phyloP scores from a whole-genome alignment of 2,797 vertebrate genomes.

The Brachyalestes nurse region DNA sequence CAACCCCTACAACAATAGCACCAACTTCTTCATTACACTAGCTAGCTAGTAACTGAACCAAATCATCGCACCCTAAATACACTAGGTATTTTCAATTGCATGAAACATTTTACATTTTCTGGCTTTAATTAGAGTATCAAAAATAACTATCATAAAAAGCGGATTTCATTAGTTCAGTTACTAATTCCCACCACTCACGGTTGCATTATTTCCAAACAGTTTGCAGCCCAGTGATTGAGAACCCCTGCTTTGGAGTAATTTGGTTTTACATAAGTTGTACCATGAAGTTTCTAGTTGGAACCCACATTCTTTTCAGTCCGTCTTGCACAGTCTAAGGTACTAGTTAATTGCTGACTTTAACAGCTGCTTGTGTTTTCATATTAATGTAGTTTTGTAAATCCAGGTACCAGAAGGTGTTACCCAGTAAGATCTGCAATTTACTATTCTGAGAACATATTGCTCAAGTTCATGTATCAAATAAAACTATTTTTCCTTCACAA shows the following conservation, averaged over 20 bases:
- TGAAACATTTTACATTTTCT: too few relatives aligned
- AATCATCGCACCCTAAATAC: too few relatives aligned
- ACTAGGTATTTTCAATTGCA: too few relatives aligned
- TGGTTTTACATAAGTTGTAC: not conserved
- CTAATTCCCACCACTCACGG: too few relatives aligned
- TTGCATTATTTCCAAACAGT: too few relatives aligned
- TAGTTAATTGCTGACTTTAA: not conserved
- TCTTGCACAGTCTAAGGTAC: not conserved
- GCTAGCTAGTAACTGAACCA: too few relatives aligned
- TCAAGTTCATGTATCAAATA: slow-evolving; percentile 32
- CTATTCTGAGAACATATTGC: slow-evolving; percentile 14
- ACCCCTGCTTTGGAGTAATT: not conserved
- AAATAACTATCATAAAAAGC: too few relatives aligned
- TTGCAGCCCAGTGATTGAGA: too few relatives aligned
- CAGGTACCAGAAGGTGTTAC: slow-evolving; percentile 6
- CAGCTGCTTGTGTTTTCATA: slow-evolving; percentile 19
- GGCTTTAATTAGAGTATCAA: too few relatives aligned
- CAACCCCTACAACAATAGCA: too few relatives aligned
- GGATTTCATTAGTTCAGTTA: too few relatives aligned
- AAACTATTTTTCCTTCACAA: slow-evolving; percentile 42
- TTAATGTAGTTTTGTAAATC: slow-evolving; percentile 4
- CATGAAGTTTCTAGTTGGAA: not conserved
- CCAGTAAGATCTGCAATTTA: slow-evolving; percentile 8
- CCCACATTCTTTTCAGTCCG: not conserved
- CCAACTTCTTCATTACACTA: too few relatives aligned